These are phyloP conservation scores for Herminia tarsipennalis DNA, from an alignment of 2,888 invertebrate species.

Conservation along the genomic window DNA sequence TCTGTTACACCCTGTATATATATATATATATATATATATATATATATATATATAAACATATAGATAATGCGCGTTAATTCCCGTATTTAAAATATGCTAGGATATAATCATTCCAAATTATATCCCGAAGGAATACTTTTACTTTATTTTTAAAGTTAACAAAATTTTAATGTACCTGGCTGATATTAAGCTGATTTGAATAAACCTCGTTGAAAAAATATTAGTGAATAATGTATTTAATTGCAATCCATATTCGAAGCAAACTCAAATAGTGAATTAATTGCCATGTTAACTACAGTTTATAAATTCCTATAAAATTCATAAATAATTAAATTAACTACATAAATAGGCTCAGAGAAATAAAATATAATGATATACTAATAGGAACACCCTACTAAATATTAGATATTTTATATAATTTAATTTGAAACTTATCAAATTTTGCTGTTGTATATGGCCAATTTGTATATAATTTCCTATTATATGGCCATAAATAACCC, in stretches of 20 bases:
- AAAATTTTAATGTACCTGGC: too few species aligned
- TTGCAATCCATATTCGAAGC: conserved; percentile 26
- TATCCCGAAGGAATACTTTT: too few species aligned
- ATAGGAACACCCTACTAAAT: conserved; percentile 19
- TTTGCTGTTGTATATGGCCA: neutral
- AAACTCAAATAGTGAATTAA: conserved; percentile 17
- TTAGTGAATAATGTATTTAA: conserved; percentile 15
- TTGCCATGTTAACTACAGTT: conserved; percentile 8
- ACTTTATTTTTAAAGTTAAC: too few species aligned
- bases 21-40: too few species aligned
- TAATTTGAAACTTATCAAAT: neutral
- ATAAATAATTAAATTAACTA: neutral
- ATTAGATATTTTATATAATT: neutral
- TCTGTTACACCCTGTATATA: too few species aligned
- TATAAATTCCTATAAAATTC: conserved; percentile 2
- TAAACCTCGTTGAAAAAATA: too few species aligned
- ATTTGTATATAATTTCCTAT: neutral
- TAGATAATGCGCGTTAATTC: too few species aligned
- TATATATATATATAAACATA: too few species aligned
- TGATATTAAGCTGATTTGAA: too few species aligned
- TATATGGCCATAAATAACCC: neutral
- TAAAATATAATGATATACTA: conserved; percentile 8
- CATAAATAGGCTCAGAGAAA: conserved; percentile 6
- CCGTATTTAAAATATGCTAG: too few species aligned
- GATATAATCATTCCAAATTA: too few species aligned